phyloP scores from a whole-genome alignment of 37 sponge, comb jelly and placozoan species.

The Dysidea cf. avara region DNA sequence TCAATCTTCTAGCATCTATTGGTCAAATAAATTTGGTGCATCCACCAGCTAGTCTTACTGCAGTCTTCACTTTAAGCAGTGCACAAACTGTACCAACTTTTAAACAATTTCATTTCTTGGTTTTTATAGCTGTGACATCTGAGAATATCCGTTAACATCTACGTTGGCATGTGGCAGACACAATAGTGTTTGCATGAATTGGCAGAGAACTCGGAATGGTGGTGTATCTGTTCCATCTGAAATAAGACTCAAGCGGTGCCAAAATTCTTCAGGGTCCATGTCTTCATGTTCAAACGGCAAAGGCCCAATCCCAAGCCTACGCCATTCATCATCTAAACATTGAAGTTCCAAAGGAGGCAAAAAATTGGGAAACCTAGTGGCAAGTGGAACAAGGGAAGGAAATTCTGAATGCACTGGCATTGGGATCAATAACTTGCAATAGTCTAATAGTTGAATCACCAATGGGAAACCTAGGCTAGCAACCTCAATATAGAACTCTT shows the following conservation, averaged over 20 bases:
- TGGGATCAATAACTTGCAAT: neutral
- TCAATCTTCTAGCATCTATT: too few species aligned
- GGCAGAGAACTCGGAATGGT: neutral
- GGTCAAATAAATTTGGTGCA: neutral
- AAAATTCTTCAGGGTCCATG: constrained; percentile 2
- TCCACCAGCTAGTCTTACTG: neutral
- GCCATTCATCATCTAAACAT: neutral
- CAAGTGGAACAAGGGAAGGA: neutral
- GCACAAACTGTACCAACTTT: neutral
- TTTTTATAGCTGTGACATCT: neutral
- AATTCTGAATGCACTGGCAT: neutral
- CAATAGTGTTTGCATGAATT: neutral
- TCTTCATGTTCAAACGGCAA: neutral
- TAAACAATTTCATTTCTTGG: neutral
- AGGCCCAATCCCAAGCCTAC: neutral
- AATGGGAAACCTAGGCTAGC: too few species aligned
- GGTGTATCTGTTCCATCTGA: neutral
- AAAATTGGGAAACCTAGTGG: neutral
- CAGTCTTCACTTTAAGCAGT: neutral
- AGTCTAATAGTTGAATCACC: too few species aligned
- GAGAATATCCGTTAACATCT: neutral
- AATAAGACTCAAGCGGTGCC: neutral
- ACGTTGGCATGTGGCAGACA: neutral
- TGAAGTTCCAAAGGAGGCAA: neutral
- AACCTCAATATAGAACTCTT: too few species aligned